These are phyloP conservation scores for Misgurnus anguillicaudatus DNA, from an alignment of 2,113 vertebrate species.

Conservation along the genomic window DNA sequence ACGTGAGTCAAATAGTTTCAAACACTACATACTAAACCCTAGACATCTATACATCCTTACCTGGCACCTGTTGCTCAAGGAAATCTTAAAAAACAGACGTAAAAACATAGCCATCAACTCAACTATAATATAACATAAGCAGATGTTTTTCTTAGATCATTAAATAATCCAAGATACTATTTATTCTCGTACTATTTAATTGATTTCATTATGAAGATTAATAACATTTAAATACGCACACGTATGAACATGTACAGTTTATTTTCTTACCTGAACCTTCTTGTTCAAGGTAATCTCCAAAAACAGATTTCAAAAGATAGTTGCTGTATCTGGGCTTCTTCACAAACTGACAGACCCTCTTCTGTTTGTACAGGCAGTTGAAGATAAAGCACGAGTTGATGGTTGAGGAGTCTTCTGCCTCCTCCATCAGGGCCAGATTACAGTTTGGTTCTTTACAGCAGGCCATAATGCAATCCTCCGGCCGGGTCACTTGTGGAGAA, in stretches of 20 bases:
- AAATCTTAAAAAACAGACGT: conserved; percentile 2
- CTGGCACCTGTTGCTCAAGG: conserved; percentile 12
- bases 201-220: too few species aligned
- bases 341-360: conserved; percentile 86
- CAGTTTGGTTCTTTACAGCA: conserved; percentile 82
- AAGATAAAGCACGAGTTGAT: conserved; percentile 85
- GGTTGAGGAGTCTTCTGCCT: conserved; percentile 35
- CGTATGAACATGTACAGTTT: not conserved
- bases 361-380: conserved; percentile 86
- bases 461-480: conserved; percentile 80
- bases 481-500: conserved; percentile 67
- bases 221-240: not conserved
- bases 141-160: too few species aligned
- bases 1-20: not conserved
- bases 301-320: conserved; percentile 74
- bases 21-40: not conserved
- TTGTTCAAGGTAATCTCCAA: conserved; percentile 67
- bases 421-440: conserved; percentile 88
- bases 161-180: too few species aligned
- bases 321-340: conserved; percentile 81
- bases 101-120: not conserved
- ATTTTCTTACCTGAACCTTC: conserved; percentile 56
- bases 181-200: too few species aligned
- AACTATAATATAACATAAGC: too few species aligned
- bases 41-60: not conserved